phyloP scores from a whole-genome alignment of 2,888 invertebrate genomes.

The Tineola bisselliella region DNA sequence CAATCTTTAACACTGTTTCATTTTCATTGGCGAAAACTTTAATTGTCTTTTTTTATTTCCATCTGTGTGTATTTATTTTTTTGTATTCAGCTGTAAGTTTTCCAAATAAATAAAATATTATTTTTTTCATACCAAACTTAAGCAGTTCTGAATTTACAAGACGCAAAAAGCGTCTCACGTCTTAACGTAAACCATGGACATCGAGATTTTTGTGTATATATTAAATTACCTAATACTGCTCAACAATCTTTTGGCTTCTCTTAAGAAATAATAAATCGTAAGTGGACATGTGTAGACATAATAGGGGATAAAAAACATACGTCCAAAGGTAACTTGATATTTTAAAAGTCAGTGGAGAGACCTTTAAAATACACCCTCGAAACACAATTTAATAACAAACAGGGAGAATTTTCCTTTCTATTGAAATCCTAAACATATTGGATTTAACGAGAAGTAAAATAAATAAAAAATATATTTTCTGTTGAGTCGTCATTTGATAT shows the following conservation, averaged over 20 bases:
- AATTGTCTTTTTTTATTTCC: too few relatives aligned
- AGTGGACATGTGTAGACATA: constrained; percentile 23
- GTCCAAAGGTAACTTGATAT: constrained; percentile 51
- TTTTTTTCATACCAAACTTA: too few relatives aligned
- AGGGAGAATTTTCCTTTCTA: constrained; percentile 39
- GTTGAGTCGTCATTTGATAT: neutral
- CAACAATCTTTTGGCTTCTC: neutral
- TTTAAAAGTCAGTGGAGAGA: constrained; percentile 39
- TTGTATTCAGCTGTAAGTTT: too few relatives aligned
- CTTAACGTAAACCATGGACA: too few relatives aligned
- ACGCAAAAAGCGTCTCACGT: too few relatives aligned
- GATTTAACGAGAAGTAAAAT: constrained; percentile 33
- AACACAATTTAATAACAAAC: constrained; percentile 53
- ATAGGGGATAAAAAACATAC: constrained; percentile 42
- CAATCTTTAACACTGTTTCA: too few relatives aligned
- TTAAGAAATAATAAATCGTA: constrained; percentile 26
- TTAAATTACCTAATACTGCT: too few relatives aligned
- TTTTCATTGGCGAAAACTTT: too few relatives aligned
- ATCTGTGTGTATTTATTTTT: too few relatives aligned
- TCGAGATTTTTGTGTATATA: too few relatives aligned
- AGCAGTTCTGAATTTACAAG: too few relatives aligned
- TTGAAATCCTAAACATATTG: constrained; percentile 63
- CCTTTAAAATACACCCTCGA: constrained; percentile 47
- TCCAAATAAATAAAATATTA: too few relatives aligned
- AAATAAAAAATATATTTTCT: constrained; percentile 41